Percentiles rank a stretch among this genome's conserved stretches.
Evolutionary conservation across 2,113 vertebrate species (phyloP).

Genomic region (Engystomops pustulosus): DNA sequence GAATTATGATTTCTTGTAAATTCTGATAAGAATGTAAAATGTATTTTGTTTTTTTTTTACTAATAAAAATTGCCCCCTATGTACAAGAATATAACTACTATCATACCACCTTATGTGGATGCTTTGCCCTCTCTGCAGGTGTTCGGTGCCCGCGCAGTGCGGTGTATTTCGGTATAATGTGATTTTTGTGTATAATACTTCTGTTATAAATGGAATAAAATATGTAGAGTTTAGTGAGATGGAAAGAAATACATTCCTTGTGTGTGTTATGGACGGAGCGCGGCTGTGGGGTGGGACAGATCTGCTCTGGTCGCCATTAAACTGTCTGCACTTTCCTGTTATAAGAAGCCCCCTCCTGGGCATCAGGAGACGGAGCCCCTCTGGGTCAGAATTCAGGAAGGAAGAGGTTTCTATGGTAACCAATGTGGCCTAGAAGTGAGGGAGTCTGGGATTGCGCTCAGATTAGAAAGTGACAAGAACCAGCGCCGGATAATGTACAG

Average conservation of each 20-base stretch:
- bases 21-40: too few relatives aligned
- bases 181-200: conserved; percentile 10
- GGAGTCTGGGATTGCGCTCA: conserved; percentile 69
- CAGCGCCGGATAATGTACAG: conserved; percentile 77
- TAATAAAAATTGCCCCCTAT: background rate
- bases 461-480: conserved; percentile 77
- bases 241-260: conserved; percentile 54
- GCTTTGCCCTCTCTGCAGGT: too few relatives aligned
- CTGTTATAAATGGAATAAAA: conserved; percentile 26
- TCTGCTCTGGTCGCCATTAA: conserved; percentile 79
- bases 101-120: background rate
- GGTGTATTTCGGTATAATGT: conserved; percentile 11
- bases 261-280: conserved; percentile 70
- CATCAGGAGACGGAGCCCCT: conserved; percentile 68
- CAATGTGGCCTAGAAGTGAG: conserved; percentile 66
- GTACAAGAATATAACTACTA: conserved; percentile 7
- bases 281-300: conserved; percentile 70
- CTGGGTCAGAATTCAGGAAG: conserved; percentile 76
- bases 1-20: too few relatives aligned
- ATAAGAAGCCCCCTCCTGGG: conserved; percentile 78
- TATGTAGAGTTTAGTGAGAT: background rate
- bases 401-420: conserved; percentile 82
- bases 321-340: conserved; percentile 81
- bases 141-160: too few relatives aligned
- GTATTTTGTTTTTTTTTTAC: too few relatives aligned